Percentiles rank a stretch among this genome's conserved stretches.
Conservation (phyloP, 2,797 vertebrate genomes). For the Morelia viridis region DNA sequence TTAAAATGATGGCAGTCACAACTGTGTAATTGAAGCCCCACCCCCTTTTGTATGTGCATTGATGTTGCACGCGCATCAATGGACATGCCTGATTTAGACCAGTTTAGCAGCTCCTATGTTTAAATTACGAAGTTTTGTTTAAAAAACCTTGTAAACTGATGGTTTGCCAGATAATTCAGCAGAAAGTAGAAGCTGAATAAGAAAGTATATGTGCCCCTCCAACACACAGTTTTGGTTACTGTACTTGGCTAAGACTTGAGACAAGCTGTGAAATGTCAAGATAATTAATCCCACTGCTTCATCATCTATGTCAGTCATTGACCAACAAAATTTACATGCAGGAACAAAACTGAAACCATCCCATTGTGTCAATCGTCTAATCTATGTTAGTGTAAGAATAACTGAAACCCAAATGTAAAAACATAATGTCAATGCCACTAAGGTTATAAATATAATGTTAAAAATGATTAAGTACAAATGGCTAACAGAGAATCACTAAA, state of each 20-base stretch:
- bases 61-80: too few species aligned
- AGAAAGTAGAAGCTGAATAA: background rate
- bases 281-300: background rate
- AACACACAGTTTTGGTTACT: background rate
- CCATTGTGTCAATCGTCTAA: background rate
- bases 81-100: too few species aligned
- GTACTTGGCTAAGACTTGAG: background rate
- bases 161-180: background rate
- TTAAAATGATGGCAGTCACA: too few species aligned
- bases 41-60: too few species aligned
- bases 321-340: background rate
- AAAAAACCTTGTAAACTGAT: background rate
- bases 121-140: background rate
- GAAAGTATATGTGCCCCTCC: background rate
- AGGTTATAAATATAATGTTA: background rate
- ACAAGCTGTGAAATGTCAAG: background rate
- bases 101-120: conserved; percentile 21
- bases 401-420: background rate
- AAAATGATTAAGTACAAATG: background rate
- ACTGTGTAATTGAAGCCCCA: too few species aligned
- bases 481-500: background rate
- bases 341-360: background rate
- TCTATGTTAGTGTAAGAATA: background rate
- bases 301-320: background rate
- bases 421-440: background rate